Base-by-base conservation (phyloP, 2,113 vertebrate species). In the Saccopteryx leptura region DNA sequence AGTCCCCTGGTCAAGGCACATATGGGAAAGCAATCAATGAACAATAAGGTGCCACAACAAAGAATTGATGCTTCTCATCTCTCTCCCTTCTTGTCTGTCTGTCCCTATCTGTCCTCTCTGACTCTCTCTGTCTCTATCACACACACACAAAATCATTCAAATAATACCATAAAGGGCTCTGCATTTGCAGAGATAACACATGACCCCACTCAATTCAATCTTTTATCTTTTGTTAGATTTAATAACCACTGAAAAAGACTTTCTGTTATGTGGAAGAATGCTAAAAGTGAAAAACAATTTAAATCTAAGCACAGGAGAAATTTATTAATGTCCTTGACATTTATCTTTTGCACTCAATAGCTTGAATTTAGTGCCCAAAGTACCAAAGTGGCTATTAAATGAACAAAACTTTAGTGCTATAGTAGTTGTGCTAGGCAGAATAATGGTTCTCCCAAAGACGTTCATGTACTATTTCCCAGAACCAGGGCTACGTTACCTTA, bases 211-310 rank as follows among this genome's bases (percentile, higher is more conserved):
- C 61, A 69, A 90, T 75, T 93, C 33, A 66, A 15, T 97, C 78
- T 97, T 96, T 96, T 90, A 66, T 94, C 88, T 95, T 94, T 93
- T 92, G 94, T 95, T 96, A 88, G 76, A 92, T 91, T 98, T 97
- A 94, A 95, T 96, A 97, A 95, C 63, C 75, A 93, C 63, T 10
- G 68, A 96, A 87, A 96, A 61, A 96, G 63, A 90, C 56, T 58
- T 95, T 94, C 69, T 87, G 89, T 94, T 87, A 68, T 31, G 4
- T 88, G 89, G 80, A 97, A 68, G 68, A 88, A 93, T 93, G 93
- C 83, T 97, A 94, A 97, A 95, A 98, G 94, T 80, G 15, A 89
- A 94, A 95, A 89, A 91, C 96, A 94, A 80, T 94, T 97, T 69
- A 97, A 91, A 91, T 89, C 33, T 95, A 92, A 94, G 89, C 56